Conservation (phyloP, 2,113 vertebrate genomes). For the Podiceps cristatus region DNA sequence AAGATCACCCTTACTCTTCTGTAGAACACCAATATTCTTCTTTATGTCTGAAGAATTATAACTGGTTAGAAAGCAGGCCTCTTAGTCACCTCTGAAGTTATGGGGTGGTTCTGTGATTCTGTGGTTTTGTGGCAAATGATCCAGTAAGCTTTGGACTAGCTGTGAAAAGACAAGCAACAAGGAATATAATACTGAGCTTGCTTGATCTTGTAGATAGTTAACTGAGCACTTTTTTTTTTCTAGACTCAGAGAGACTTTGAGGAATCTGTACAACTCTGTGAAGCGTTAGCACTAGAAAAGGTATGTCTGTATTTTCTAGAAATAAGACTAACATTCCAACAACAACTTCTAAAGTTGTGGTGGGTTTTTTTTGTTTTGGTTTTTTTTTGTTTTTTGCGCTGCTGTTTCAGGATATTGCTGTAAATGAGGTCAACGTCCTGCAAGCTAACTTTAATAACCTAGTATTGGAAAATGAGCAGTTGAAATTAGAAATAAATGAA, state of each 20-base stretch:
- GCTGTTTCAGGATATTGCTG: slow-evolving; percentile 74
- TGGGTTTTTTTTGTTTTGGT: too few species aligned
- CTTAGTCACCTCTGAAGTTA: neutral
- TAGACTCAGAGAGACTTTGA: slow-evolving; percentile 77
- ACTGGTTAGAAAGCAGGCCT: neutral
- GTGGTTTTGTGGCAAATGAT: neutral
- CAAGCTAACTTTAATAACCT: slow-evolving; percentile 76
- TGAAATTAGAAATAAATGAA: slow-evolving; percentile 79
- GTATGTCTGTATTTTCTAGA: slow-evolving; percentile 46
- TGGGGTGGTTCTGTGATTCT: neutral
- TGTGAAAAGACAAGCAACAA: neutral
- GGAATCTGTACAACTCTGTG: slow-evolving; percentile 86
- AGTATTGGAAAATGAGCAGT: slow-evolving; percentile 74
- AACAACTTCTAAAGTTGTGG: neutral
- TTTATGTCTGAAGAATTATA: neutral
- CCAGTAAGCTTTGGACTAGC: neutral
- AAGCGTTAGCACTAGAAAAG: slow-evolving; percentile 81
- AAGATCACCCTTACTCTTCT: neutral
- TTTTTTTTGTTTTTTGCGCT: neutral
- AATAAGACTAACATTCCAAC: neutral
- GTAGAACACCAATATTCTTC: neutral
- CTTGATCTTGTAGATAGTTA: neutral
- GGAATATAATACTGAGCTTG: neutral
- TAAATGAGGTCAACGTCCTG: slow-evolving; percentile 73
- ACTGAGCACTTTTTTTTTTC: neutral